Evolutionary conservation across 2,888 invertebrate genomes (phyloP).

Genomic region (Bellardia pandia): DNA sequence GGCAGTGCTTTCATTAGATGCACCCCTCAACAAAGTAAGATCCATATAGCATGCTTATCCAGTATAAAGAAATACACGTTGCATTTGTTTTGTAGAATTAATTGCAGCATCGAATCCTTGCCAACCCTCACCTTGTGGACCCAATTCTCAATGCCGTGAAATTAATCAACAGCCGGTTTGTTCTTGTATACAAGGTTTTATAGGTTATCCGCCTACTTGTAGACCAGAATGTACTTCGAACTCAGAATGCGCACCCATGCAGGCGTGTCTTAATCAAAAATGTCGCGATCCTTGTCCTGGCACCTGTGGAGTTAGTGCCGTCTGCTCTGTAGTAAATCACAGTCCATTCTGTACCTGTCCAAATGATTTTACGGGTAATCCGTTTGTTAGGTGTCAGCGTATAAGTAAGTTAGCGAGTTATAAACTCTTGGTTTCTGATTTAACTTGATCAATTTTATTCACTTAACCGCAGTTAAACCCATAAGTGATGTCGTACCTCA

Average conservation of each 20-base stretch:
- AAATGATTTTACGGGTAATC: constrained; percentile 88
- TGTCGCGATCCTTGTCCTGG: constrained; percentile 93
- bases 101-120: constrained; percentile 86
- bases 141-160: constrained; percentile 90
- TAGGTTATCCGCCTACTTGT: constrained; percentile 91
- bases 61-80: neutral
- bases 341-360: constrained; percentile 92
- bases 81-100: constrained; percentile 78
- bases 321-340: constrained; percentile 91
- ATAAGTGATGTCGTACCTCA: constrained; percentile 84
- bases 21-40: constrained; percentile 81
- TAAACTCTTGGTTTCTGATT: neutral
- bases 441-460: neutral
- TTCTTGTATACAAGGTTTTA: constrained; percentile 89
- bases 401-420: constrained; percentile 83
- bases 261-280: constrained; percentile 91
- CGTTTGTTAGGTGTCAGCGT: constrained; percentile 88
- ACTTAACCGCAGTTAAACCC: constrained; percentile 83
- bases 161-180: constrained; percentile 90
- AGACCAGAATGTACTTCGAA: constrained; percentile 91
- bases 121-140: constrained; percentile 90
- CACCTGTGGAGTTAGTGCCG: constrained; percentile 90
- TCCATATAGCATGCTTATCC: neutral
- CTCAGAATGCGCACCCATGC: constrained; percentile 89
- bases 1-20: constrained; percentile 91